A percentile compares a stretch with the other conserved stretches of the same genome.
Evolutionary conservation across 1,140 invertebrate genomes (phyloP).

Genomic region (Zelostemma sp.): DNA sequence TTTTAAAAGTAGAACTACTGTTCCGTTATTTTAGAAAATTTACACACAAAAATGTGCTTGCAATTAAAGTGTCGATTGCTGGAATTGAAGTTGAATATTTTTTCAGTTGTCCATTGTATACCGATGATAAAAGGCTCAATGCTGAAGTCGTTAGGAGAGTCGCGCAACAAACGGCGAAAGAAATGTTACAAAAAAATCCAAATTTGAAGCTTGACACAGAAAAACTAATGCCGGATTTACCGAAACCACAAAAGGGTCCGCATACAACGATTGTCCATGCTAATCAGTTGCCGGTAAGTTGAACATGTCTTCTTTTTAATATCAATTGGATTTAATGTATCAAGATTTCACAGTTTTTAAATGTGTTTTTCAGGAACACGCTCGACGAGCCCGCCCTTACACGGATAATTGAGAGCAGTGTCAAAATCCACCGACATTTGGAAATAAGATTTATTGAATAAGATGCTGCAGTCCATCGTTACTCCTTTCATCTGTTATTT

Average conservation of each 20-base stretch:
- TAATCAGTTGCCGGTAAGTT: not conserved
- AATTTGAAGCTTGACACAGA: slow-evolving; percentile 50
- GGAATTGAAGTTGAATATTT: not conserved
- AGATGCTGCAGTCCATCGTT: no score
- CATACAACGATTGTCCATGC: slow-evolving; percentile 42
- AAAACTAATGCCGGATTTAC: slow-evolving; percentile 46
- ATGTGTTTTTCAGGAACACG: slow-evolving; percentile 4
- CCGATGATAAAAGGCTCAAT: slow-evolving; percentile 55
- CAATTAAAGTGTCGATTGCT: not conserved
- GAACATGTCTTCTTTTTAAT: not conserved
- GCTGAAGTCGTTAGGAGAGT: slow-evolving; percentile 63
- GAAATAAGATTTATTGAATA: no score
- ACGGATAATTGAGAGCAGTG: not conserved
- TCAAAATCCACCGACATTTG: not conserved
- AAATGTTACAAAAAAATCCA: slow-evolving; percentile 56
- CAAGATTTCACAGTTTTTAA: not conserved
- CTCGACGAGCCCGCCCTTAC: not conserved
- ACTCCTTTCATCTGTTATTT: no score
- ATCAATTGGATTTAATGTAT: not conserved
- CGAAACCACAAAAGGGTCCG: slow-evolving; percentile 39
- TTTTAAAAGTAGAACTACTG: not conserved
- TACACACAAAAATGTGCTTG: slow-evolving; percentile 2
- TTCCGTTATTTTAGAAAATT: not conserved
- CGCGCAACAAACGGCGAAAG: slow-evolving; percentile 57
- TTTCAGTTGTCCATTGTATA: slow-evolving; percentile 36